A percentile compares a stretch with the other conserved stretches of the same genome.
Conservation (phyloP, 2,797 vertebrate species). For the Sciurus vulgaris region DNA sequence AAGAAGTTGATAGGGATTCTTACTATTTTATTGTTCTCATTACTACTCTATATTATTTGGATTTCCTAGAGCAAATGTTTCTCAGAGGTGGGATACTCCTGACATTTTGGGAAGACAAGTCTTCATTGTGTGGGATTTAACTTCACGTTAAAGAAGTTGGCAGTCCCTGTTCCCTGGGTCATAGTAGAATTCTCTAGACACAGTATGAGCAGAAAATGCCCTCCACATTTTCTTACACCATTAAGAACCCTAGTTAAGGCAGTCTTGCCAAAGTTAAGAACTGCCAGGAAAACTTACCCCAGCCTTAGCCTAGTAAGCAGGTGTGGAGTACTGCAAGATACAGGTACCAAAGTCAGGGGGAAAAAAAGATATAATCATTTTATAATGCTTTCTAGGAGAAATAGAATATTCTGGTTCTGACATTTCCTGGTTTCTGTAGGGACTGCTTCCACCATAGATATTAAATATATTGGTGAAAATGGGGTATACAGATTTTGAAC, state of each 20-base stretch:
- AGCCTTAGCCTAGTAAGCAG: background rate
- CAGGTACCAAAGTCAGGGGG: background rate
- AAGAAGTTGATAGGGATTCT: background rate
- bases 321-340: background rate
- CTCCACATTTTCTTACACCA: background rate
- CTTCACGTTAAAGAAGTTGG: background rate
- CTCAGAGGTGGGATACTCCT: background rate
- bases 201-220: background rate
- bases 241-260: background rate
- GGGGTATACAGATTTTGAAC: background rate
- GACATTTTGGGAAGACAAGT: constrained; percentile 39
- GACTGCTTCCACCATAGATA: background rate
- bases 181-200: background rate
- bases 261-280: background rate
- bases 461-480: constrained; percentile 35
- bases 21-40: background rate
- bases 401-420: background rate
- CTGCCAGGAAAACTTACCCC: background rate
- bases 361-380: background rate
- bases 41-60: background rate
- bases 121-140: background rate
- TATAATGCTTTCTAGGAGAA: background rate
- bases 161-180: background rate
- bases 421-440: constrained; percentile 18
- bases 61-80: constrained; percentile 20